These are phyloP conservation scores for Wiebesia pumilae DNA, from an alignment of 1,140 invertebrate genomes.

Conservation along the genomic window DNA sequence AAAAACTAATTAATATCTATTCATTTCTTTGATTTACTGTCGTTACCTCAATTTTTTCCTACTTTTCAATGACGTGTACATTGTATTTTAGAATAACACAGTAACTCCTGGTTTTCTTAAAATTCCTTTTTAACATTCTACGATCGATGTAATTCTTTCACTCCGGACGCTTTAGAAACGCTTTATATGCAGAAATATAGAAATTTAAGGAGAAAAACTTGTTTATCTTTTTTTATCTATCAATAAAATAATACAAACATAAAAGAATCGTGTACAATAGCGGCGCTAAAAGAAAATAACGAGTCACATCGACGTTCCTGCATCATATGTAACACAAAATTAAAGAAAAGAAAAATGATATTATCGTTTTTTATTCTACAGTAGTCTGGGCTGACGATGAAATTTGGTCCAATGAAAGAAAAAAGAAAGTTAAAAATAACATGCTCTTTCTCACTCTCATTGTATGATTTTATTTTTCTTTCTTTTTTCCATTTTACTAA, in stretches of 20 bases:
- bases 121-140: slow-evolving; percentile 18
- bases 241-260: slow-evolving; percentile 51
- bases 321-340: slow-evolving; percentile 41
- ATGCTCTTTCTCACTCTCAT: slow-evolving; percentile 24
- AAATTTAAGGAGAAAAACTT: slow-evolving; percentile 38
- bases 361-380: slow-evolving; percentile 10
- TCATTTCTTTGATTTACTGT: not conserved
- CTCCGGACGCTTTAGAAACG: slow-evolving; percentile 4
- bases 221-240: not conserved
- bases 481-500: slow-evolving; percentile 33
- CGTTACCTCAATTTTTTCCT: not conserved
- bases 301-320: slow-evolving; percentile 47
- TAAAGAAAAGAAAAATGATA: slow-evolving; percentile 18
- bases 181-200: slow-evolving; percentile 10
- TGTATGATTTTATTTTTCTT: slow-evolving; percentile 31
- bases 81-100: not conserved
- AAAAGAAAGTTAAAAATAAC: slow-evolving; percentile 44
- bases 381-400: not conserved
- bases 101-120: slow-evolving; percentile 1
- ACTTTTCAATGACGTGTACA: slow-evolving; percentile 16
- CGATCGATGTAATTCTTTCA: not conserved
- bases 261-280: slow-evolving; percentile 56
- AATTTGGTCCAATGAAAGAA: slow-evolving; percentile 37
- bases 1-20: not conserved
- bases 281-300: slow-evolving; percentile 42